phyloP scores from a whole-genome alignment of 2,797 vertebrate species.

The Buphagus erythrorhynchus region DNA sequence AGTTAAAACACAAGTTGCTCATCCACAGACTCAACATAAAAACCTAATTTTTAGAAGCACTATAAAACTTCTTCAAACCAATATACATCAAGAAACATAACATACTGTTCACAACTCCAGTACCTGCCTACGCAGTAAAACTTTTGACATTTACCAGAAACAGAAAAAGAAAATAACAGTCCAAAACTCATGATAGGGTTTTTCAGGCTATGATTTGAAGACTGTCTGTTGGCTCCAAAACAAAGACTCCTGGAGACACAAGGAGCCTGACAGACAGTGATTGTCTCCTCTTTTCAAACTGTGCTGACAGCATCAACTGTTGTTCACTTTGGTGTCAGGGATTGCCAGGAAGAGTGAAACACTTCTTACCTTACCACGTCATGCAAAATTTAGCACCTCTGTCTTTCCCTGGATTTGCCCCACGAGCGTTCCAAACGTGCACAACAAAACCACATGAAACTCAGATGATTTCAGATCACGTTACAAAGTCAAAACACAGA shows the following conservation, averaged over 20 bases:
- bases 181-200: background rate
- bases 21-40: background rate
- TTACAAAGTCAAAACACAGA: slow-evolving; percentile 56
- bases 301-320: background rate
- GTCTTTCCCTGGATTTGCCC: background rate
- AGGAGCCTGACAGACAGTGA: background rate
- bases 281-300: background rate
- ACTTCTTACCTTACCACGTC: background rate
- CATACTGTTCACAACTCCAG: background rate
- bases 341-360: background rate
- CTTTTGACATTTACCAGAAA: background rate
- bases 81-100: background rate
- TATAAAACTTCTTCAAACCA: background rate
- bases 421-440: background rate
- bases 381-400: background rate
- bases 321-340: background rate
- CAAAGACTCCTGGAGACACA: background rate
- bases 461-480: slow-evolving; percentile 16
- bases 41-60: background rate
- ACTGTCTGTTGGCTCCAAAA: background rate
- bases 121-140: background rate
- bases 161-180: background rate
- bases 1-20: background rate
- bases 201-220: background rate
- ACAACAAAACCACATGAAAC: slow-evolving; percentile 45